These are phyloP conservation scores for Lagopus leucura DNA, from an alignment of 2,113 vertebrate genomes.

Conservation along the genomic window DNA sequence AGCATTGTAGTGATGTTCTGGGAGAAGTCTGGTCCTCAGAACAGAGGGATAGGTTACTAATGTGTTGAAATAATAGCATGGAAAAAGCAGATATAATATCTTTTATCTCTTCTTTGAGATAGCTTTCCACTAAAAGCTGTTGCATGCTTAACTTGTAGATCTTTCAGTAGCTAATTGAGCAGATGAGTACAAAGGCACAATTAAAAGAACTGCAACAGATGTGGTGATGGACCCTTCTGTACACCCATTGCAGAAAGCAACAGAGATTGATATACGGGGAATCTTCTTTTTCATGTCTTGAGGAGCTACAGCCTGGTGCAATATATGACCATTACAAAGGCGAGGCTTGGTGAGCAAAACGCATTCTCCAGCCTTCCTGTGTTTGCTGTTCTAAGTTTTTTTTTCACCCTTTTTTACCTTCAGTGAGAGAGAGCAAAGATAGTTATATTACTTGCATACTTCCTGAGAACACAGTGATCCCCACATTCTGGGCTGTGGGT, in stretches of 20 bases:
- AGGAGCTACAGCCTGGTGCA: neutral
- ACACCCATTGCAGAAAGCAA: neutral
- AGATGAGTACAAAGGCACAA: neutral
- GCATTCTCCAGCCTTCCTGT: conserved; percentile 24
- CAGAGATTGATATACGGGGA: neutral
- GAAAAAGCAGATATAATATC: neutral
- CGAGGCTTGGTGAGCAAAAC: neutral
- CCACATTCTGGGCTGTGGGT: conserved; percentile 50
- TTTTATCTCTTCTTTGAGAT: neutral
- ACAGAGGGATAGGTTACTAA: neutral
- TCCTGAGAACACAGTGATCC: conserved; percentile 72
- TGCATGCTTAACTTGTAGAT: neutral
- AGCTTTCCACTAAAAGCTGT: neutral
- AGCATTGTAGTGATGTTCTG: neutral
- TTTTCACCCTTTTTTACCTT: neutral
- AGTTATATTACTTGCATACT: conserved; percentile 42
- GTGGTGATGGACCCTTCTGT: neutral
- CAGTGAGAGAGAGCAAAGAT: conserved; percentile 22
- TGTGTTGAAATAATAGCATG: neutral
- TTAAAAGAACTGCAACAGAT: neutral
- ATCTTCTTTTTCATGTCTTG: neutral
- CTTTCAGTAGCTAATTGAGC: neutral
- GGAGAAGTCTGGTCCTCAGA: neutral
- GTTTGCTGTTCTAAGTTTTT: neutral
- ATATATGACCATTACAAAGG: neutral